Conservation (phyloP, 2,888 invertebrate species). For the Operophtera brumata region DNA sequence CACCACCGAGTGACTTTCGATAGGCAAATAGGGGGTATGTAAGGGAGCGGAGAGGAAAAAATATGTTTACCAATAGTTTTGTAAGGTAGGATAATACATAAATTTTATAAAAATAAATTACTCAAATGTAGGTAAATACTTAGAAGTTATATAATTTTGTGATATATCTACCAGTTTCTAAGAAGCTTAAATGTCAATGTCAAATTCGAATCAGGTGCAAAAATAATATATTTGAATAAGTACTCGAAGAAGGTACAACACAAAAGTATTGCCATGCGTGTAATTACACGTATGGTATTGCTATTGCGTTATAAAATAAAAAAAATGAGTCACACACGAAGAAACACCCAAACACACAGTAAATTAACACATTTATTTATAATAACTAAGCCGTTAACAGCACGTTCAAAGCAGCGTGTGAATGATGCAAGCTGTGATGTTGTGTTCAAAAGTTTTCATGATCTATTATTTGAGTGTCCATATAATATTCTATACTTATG, state of each 20-base stretch:
- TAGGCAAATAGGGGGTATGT: neutral
- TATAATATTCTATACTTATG: neutral
- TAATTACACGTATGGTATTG: constrained; percentile 9
- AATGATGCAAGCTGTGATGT: constrained; percentile 57
- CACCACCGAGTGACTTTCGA: neutral
- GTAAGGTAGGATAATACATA: neutral
- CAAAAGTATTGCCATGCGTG: constrained; percentile 16
- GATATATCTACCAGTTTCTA: constrained; percentile 1
- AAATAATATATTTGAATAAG: constrained; percentile 22
- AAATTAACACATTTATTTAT: constrained; percentile 21
- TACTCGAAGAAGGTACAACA: constrained; percentile 4
- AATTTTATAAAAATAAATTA: neutral
- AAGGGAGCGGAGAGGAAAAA: neutral
- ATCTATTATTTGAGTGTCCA: neutral
- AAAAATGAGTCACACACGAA: constrained; percentile 26
- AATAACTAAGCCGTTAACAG: constrained; percentile 39
- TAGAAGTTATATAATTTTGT: neutral
- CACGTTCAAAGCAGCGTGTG: constrained; percentile 57
- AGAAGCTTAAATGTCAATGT: constrained; percentile 26
- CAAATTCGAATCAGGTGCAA: constrained; percentile 36
- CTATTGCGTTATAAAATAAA: no score
- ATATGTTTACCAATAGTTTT: neutral
- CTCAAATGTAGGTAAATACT: neutral
- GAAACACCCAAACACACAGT: constrained; percentile 33
- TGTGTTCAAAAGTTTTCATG: constrained; percentile 44